Evolutionary conservation across 2,113 vertebrate genomes (phyloP), one percentile per base, ranked within the genome.

Genomic region (Murina feae): DNA sequence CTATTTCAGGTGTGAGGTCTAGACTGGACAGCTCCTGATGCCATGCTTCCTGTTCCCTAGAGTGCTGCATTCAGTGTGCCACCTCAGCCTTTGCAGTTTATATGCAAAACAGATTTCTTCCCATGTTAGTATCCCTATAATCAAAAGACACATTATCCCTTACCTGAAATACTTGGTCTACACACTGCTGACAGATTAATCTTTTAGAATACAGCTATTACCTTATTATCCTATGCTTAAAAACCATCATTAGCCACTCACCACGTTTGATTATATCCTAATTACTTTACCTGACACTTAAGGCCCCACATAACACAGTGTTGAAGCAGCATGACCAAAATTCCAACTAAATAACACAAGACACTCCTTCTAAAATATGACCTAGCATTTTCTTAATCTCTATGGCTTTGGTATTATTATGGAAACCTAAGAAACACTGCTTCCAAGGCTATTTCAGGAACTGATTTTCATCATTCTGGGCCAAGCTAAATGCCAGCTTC

Each of bases 201-300:
- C 95, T 96, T 86, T 86, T 84, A 90, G 72, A 92, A 93, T 81
- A 95, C 30, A 63, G 83, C 71, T 94, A 96, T 96, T 85, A 94
- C 89, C 95, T 94, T 95, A 96, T 96, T 97, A 96, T 96, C 89
- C 60, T 94, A 89, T 81, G 93, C 86, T 96, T 93, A 87, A 92
- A 95, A 97, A 85, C 92, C 66, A 94, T 95, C 93, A 96, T 96
- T 97, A 97, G 96, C 96, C 78, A 96, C 96, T 95, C 86, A 85
- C 79, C 79, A 93, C 92, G 95, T 97, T 96, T 95, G 97, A 94
- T 97, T 96, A 97, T 63, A 95, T 85, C 66, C 90, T 95, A 96
- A 96, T 97, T 97, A 96, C 87, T 96, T 95, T 97, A 93, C 86
- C 94, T 93, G 95, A 95, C 96, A 97, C 95, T 92, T 85, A 74